Evolutionary conservation across 2,797 vertebrate genomes (phyloP).

Genomic region (Ctenopoma kingsleyae): DNA sequence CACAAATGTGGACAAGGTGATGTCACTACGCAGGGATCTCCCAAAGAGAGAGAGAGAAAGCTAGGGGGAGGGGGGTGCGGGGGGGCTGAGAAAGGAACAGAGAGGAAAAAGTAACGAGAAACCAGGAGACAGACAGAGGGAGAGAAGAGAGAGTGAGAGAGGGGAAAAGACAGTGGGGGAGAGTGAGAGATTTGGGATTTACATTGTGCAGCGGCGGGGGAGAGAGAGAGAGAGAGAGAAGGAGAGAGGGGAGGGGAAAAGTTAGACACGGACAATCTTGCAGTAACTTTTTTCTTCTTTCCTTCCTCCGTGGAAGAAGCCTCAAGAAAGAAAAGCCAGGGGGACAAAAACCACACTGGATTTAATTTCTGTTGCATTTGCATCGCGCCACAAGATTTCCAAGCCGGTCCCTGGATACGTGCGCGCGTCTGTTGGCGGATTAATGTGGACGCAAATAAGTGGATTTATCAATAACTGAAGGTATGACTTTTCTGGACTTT

Average conservation of each 20-base stretch:
- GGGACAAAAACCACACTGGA: slow-evolving; percentile 46
- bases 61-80: background rate
- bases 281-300: slow-evolving; percentile 72
- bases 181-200: slow-evolving; percentile 35
- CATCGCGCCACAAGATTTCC: slow-evolving; percentile 7
- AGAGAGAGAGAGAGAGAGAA: slow-evolving; percentile 47
- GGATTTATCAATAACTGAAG: slow-evolving; percentile 75
- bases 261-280: slow-evolving; percentile 71
- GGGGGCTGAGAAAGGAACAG: slow-evolving; percentile 44
- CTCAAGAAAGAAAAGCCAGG: slow-evolving; percentile 37
- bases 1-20: slow-evolving; percentile 65
- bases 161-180: slow-evolving; percentile 4
- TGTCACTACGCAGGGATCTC: slow-evolving; percentile 75
- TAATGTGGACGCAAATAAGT: slow-evolving; percentile 68
- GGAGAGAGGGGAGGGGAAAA: slow-evolving; percentile 72
- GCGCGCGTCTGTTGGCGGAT: slow-evolving; percentile 61
- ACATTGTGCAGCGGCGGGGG: slow-evolving; percentile 26
- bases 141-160: slow-evolving; percentile 14
- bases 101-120: slow-evolving; percentile 43
- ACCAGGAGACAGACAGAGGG: slow-evolving; percentile 18
- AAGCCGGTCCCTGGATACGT: slow-evolving; percentile 23
- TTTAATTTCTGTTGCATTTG: slow-evolving; percentile 53
- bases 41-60: slow-evolving; percentile 23
- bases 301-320: slow-evolving; percentile 65
- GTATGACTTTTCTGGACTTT: slow-evolving; percentile 66